These are phyloP conservation scores for Varecia variegata DNA, from an alignment of 2,797 vertebrate species.

Conservation along the genomic window DNA sequence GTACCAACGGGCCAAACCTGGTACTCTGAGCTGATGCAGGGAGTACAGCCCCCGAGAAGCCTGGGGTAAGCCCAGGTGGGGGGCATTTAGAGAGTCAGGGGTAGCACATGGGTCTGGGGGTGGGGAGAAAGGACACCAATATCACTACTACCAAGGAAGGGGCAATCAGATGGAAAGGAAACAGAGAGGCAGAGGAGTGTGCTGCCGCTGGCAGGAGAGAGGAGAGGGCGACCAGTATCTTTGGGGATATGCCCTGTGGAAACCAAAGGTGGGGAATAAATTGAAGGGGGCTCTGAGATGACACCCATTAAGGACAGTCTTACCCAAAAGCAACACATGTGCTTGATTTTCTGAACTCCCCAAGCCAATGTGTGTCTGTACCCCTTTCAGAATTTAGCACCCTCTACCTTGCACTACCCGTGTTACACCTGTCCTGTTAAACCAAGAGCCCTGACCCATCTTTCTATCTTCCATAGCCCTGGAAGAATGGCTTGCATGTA, in stretches of 20 bases:
- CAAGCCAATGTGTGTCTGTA: neutral
- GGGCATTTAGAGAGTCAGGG: neutral
- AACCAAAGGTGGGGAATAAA: neutral
- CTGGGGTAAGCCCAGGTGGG: neutral
- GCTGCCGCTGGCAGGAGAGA: neutral
- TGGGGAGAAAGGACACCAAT: neutral
- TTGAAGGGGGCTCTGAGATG: neutral
- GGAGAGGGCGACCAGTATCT: accelerated
- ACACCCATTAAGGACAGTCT: neutral
- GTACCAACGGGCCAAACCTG: neutral
- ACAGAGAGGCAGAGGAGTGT: neutral
- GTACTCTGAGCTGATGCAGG: neutral
- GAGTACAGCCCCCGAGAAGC: neutral
- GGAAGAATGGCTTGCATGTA: neutral
- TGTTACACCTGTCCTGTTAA: neutral
- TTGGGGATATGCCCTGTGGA: neutral
- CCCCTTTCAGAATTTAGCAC: neutral
- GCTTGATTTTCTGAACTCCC: neutral
- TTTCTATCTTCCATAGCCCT: neutral
- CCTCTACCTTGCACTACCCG: neutral
- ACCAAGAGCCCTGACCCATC: neutral
- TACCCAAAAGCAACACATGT: neutral
- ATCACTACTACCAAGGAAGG: neutral
- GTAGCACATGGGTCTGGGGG: neutral
- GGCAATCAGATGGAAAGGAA: neutral